Base-by-base conservation (phyloP, 2,797 vertebrate species). In the Arnoldichthys spilopterus region DNA sequence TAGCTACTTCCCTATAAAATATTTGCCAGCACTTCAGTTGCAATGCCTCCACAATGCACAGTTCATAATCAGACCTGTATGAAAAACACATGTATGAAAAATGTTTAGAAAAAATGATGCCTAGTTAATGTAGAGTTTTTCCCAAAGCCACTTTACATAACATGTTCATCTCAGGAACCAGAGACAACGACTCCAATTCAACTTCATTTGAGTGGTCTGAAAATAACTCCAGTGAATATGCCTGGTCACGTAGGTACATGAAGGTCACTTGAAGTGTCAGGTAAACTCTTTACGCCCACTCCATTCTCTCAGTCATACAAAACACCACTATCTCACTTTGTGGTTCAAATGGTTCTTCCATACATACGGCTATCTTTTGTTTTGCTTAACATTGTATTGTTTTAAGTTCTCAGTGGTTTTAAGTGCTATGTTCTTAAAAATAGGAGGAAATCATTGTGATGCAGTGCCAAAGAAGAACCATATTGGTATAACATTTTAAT, bases 151-250 rank as follows among this genome's bases (percentile, higher is more conserved):
- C 11, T 30, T 53, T 70, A 47, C 49, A 47, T 70, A 70, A 70
- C 28, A 34, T 32, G 53, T 34, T 34, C 11, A 51, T 51, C 20
- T 32, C 45, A 70, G 28, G 30, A 49, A 32, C 68, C 20, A 32
- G 30, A 32, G 47, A 47, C 66, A 68, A 49, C 6, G 16, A 30
- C 43, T 68, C 24, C 43, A 70, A 70, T 53, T 53, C 28, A 70
- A 18, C 47, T 53, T 34, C 9, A n/a, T 34, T 70, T 2, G 47
- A 70, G 45, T 70, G 68, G 18, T 70, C 47, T 70, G 68, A 34
- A 70, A 70, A 70, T 70, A 68, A 47, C 49, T 70, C 28, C 24
- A 32, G 16, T 68, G 66, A 68, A 70, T 12, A 34, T 70, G 68
- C 18, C 47, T 32, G 68, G 28, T 26, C 68, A 70, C 12, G 28